These are phyloP conservation scores for Melozone crissalis DNA, from an alignment of 2,113 vertebrate species.

Conservation along the genomic window DNA sequence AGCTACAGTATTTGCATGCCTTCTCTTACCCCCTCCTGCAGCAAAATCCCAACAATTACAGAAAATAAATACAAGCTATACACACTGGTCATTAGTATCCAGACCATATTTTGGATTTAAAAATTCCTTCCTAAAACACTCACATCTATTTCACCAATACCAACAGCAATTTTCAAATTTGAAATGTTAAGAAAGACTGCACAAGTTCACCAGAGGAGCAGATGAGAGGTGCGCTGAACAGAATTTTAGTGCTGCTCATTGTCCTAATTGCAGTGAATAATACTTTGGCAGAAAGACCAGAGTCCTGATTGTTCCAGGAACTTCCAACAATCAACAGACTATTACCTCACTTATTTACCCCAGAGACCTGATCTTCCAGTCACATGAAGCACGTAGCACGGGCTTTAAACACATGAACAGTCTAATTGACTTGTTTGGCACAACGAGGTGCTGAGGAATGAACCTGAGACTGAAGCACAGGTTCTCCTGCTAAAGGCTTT, in stretches of 20 bases:
- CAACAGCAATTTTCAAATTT: background rate
- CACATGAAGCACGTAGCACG: background rate
- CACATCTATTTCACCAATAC: background rate
- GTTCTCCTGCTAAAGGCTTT: background rate
- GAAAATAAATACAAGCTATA: background rate
- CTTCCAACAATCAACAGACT: background rate
- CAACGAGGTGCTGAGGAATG: background rate
- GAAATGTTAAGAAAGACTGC: background rate
- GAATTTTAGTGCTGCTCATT: background rate
- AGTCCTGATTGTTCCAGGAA: conserved; percentile 20
- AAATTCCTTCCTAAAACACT: background rate
- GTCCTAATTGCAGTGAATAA: conserved; percentile 26
- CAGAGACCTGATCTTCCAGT: conserved; percentile 40
- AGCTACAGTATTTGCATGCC: background rate
- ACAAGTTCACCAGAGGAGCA: background rate
- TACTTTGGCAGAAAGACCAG: conserved; percentile 9
- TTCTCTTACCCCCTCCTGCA: background rate
- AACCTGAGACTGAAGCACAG: background rate
- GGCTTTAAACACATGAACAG: background rate
- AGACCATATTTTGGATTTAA: background rate
- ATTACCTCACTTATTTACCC: conserved; percentile 30
- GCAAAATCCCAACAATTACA: background rate
- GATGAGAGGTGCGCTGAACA: background rate
- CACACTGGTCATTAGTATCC: background rate
- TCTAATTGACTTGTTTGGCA: background rate